Evolutionary conservation across 1,140 invertebrate genomes (phyloP).

Genomic region (Pogonus chalceus): DNA sequence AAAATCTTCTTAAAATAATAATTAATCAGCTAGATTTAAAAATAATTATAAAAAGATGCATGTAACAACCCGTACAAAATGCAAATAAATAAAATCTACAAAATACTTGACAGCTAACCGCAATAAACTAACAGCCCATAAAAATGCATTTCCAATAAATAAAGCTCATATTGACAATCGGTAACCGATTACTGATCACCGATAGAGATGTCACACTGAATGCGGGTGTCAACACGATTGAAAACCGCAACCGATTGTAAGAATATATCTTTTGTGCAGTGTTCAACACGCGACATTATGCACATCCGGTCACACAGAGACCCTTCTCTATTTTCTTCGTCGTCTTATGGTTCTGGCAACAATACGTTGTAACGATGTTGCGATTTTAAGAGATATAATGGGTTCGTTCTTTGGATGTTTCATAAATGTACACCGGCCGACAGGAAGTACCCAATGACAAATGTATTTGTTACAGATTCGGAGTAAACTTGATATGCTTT

Average conservation of each 20-base stretch:
- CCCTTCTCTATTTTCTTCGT: background rate
- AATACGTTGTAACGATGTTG: background rate
- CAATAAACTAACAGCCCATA: too few relatives aligned
- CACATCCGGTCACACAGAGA: background rate
- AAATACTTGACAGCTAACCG: too few relatives aligned
- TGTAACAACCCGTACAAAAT: too few relatives aligned
- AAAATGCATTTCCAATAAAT: too few relatives aligned
- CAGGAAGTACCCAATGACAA: background rate
- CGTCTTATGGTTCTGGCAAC: background rate
- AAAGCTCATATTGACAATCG: too few relatives aligned
- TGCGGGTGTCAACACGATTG: background rate
- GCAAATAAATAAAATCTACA: too few relatives aligned
- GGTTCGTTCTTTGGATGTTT: background rate
- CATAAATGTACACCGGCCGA: too few relatives aligned
- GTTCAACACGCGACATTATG: constrained; percentile 1
- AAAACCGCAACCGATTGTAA: constrained; percentile 5
- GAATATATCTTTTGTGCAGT: background rate
- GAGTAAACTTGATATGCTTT: background rate
- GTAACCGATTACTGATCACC: too few relatives aligned
- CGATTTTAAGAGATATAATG: background rate
- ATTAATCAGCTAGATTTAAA: too few relatives aligned
- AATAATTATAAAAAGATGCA: too few relatives aligned
- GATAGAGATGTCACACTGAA: background rate
- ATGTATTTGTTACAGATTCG: constrained; percentile 3
- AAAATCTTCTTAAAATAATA: too few relatives aligned